Percentiles rank a stretch among this genome's conserved stretches.
These are phyloP conservation scores for Cryptoprocta ferox DNA, from an alignment of 2,797 vertebrate species.

Conservation along the genomic window DNA sequence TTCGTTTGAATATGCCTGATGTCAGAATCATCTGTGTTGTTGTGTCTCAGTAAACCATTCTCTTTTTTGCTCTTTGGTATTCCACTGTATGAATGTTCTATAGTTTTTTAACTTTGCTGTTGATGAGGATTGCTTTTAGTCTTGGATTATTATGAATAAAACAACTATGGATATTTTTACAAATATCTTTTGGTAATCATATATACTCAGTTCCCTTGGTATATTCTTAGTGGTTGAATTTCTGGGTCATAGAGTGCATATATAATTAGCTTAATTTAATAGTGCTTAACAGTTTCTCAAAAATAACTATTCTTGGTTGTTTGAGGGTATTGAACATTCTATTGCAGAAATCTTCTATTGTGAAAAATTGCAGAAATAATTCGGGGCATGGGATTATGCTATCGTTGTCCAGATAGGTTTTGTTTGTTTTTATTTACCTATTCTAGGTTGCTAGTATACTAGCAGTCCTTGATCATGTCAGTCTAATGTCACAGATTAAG, in stretches of 20 bases:
- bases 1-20: background rate
- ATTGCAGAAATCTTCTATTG: too few relatives aligned
- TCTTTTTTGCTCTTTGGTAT: background rate
- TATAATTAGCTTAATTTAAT: background rate
- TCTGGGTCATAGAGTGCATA: background rate
- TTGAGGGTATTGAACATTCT: background rate
- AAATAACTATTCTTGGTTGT: background rate
- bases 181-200: background rate
- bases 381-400: background rate
- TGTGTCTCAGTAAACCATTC: background rate
- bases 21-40: background rate
- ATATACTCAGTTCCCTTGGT: background rate
- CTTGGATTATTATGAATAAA: background rate
- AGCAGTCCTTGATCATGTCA: background rate
- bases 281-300: background rate
- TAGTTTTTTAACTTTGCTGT: background rate
- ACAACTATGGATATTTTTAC: background rate
- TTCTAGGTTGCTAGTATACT: background rate
- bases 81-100: background rate
- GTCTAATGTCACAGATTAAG: background rate
- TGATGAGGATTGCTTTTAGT: background rate
- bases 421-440: background rate
- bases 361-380: background rate
- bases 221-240: background rate
- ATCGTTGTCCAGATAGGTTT: background rate